These are phyloP conservation scores for Tinamus major DNA, from an alignment of 2,797 vertebrate genomes.

Conservation along the genomic window DNA sequence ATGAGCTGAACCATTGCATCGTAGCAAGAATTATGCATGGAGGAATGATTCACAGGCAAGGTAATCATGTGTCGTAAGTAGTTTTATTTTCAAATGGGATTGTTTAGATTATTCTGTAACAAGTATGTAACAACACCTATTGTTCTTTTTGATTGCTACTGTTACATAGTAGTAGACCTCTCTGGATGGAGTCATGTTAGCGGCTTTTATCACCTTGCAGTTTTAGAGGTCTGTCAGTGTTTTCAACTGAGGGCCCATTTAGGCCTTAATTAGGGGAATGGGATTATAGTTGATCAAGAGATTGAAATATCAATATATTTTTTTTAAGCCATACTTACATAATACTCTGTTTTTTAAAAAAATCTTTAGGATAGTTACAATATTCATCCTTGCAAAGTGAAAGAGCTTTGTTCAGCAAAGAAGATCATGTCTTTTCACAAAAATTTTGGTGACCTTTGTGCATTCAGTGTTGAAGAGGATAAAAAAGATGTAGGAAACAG, in stretches of 20 bases:
- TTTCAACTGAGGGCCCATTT: background rate
- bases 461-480: background rate
- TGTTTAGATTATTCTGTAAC: background rate
- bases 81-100: background rate
- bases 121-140: background rate
- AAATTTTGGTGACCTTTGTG: background rate
- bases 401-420: background rate
- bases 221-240: background rate
- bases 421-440: background rate
- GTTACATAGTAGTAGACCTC: background rate
- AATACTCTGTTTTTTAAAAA: background rate
- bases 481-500: background rate
- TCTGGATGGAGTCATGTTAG: background rate
- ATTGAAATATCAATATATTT: background rate
- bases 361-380: background rate
- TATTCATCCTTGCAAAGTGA: background rate
- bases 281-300: background rate
- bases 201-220: background rate
- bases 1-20: conserved; percentile 96
- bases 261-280: background rate
- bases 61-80: conserved; percentile 76
- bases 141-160: background rate
- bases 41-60: conserved; percentile 99
- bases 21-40: conserved; percentile 98
- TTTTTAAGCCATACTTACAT: background rate